Percentiles rank a stretch among this genome's conserved stretches.
phyloP scores from a whole-genome alignment of 2,113 vertebrate genomes.

The Limnothrissa miodon region DNA sequence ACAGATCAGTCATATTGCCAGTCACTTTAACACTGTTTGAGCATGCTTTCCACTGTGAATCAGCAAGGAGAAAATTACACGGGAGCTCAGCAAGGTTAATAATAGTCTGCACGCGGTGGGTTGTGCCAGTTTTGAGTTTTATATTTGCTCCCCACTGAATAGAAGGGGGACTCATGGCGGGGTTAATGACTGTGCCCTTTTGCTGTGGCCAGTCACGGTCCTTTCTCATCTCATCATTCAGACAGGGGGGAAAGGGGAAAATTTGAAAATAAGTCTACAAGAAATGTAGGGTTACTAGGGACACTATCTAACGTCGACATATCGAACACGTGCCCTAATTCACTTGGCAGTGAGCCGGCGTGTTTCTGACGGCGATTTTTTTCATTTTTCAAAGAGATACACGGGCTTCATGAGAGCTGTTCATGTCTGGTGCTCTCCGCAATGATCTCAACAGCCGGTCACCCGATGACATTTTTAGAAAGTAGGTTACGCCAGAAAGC shows the following conservation, averaged over 20 bases:
- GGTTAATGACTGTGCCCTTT: conserved; percentile 41
- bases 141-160: conserved; percentile 8
- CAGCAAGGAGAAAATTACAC: conserved; percentile 14
- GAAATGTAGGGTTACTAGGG: not conserved
- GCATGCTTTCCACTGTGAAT: not conserved
- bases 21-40: not conserved
- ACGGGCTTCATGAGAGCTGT: conserved; percentile 18
- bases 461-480: conserved; percentile 25
- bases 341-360: conserved; percentile 26
- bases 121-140: conserved; percentile 12
- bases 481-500: conserved; percentile 51
- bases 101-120: conserved; percentile 17
- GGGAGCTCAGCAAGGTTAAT: conserved; percentile 1
- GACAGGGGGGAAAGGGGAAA: not conserved
- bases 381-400: conserved; percentile 28
- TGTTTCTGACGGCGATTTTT: conserved; percentile 42
- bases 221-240: conserved; percentile 48
- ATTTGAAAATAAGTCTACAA: not conserved
- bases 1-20: not conserved
- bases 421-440: not conserved
- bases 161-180: not conserved
- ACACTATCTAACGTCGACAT: conserved; percentile 29
- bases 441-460: conserved; percentile 21
- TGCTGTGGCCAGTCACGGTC: conserved; percentile 48
- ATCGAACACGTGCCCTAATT: conserved; percentile 46